These are phyloP conservation scores for Anas capensis DNA, from an alignment of 2,797 vertebrate genomes.

Conservation along the genomic window DNA sequence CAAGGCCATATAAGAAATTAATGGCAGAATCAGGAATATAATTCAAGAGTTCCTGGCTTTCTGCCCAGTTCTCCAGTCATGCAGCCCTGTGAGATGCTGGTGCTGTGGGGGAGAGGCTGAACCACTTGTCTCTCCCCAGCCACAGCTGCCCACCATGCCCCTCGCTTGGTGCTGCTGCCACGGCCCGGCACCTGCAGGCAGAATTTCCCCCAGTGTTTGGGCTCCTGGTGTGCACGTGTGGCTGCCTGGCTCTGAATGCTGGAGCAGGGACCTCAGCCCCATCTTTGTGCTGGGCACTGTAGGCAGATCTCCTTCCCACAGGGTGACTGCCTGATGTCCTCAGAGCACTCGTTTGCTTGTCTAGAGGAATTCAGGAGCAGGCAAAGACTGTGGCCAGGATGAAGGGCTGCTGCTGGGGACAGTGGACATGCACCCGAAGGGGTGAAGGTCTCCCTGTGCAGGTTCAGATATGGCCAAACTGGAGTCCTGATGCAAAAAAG, in stretches of 20 bases:
- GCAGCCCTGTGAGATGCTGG: not conserved
- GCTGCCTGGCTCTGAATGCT: not conserved
- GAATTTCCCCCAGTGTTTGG: not conserved
- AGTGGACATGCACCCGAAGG: not conserved
- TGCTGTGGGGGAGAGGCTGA: slow-evolving; percentile 9
- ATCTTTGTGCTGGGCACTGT: not conserved
- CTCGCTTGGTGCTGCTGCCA: not conserved
- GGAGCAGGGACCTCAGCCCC: not conserved
- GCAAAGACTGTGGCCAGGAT: not conserved
- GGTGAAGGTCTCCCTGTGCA: not conserved
- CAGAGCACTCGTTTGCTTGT: not conserved
- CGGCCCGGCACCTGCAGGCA: not conserved
- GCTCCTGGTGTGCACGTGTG: rapidly evolving
- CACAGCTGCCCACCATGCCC: not conserved
- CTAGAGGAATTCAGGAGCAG: not conserved
- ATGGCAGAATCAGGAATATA: slow-evolving; percentile 64
- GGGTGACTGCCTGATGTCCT: not conserved
- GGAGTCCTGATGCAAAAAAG: no score
- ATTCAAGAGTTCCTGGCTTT: slow-evolving; percentile 59
- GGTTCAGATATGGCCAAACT: no score
- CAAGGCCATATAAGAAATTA: slow-evolving; percentile 66
- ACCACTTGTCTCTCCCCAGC: not conserved
- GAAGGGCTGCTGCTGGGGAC: not conserved
- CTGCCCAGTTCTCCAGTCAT: not conserved
- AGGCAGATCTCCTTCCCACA: rapidly evolving